These are phyloP conservation scores for Odontamblyopus lacepedii DNA, from an alignment of 2,797 vertebrate genomes.

Conservation along the genomic window DNA sequence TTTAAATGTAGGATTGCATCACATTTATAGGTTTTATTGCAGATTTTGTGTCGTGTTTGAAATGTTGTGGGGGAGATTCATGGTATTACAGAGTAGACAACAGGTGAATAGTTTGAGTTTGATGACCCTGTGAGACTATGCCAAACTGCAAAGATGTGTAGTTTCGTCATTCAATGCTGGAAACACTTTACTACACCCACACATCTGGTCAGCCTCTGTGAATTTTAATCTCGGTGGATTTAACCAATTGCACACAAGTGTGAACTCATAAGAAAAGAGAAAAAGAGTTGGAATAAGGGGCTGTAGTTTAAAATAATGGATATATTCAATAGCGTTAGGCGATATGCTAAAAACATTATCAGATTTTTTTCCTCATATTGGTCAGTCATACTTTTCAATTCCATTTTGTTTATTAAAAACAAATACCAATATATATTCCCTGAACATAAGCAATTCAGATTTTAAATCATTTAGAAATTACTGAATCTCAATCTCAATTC, in stretches of 20 bases:
- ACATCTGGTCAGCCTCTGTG: neutral
- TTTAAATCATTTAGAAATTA: no score
- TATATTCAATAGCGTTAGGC: neutral
- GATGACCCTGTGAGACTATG: neutral
- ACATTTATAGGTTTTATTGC: neutral
- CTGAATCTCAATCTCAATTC: no score
- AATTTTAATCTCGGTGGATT: no score
- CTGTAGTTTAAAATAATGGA: neutral
- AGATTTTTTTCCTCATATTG: no score
- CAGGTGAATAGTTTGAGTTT: neutral
- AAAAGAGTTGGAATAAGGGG: neutral
- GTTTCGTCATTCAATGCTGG: neutral
- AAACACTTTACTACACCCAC: neutral
- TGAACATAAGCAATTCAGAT: no score
- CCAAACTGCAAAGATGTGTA: neutral
- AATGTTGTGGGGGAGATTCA: neutral
- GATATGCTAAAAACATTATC: no score
- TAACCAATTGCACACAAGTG: no score
- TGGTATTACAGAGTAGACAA: neutral
- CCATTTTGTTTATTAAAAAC: no score
- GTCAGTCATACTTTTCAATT: no score
- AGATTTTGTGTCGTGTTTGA: neutral
- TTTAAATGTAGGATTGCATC: conserved; percentile 7
- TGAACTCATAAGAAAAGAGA: neutral
- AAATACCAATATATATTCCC: no score